A percentile compares a stretch with the other conserved stretches of the same genome.
Evolutionary conservation across 2,113 vertebrate species (phyloP).

Genomic region (Muscicapa adusta): DNA sequence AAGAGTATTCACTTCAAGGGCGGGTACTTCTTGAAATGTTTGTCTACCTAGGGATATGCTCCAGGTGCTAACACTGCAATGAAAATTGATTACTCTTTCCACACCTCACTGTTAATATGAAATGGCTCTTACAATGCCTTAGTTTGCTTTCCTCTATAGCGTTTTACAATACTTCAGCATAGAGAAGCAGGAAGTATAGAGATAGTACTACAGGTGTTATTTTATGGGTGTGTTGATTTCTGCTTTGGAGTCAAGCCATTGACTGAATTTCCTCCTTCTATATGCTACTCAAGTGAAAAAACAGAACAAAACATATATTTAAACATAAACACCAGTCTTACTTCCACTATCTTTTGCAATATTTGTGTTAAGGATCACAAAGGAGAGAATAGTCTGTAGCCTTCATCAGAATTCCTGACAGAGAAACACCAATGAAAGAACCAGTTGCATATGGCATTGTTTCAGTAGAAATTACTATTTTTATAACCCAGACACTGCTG

Average conservation of each 20-base stretch:
- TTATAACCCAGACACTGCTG: not conserved
- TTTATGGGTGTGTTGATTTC: not conserved
- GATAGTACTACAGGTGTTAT: not conserved
- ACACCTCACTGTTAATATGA: not conserved
- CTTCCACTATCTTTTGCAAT: not conserved
- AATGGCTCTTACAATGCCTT: not conserved
- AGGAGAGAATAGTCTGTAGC: not conserved
- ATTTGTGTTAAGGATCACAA: not conserved
- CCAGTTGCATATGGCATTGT: not conserved
- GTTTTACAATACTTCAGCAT: not conserved
- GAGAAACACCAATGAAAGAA: not conserved
- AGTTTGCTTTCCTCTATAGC: not conserved
- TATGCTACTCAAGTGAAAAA: not conserved
- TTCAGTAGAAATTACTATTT: not conserved
- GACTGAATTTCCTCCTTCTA: not conserved
- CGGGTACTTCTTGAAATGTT: not conserved
- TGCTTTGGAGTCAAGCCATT: not conserved
- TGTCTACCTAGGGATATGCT: not conserved
- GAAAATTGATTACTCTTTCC: not conserved
- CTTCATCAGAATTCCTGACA: not conserved
- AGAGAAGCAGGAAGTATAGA: not conserved
- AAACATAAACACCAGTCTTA: not conserved
- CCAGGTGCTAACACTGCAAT: not conserved
- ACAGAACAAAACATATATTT: not conserved
- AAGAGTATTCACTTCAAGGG: not conserved